Evolutionary conservation across 2,797 vertebrate genomes (phyloP).

Genomic region (Amphiprion clarkii): DNA sequence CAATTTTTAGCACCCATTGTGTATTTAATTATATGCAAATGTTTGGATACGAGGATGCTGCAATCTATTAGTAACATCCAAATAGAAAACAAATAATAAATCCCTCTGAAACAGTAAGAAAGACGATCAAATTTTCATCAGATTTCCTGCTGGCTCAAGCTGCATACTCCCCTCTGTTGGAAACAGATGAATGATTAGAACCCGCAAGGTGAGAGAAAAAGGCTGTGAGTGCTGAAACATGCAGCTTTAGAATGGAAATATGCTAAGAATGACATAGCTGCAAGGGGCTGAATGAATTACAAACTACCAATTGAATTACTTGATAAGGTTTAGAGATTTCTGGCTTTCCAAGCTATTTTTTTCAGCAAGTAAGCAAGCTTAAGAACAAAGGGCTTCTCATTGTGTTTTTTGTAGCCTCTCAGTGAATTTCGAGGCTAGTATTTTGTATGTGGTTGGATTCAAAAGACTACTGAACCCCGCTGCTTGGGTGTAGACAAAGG

Average conservation of each 20-base stretch:
- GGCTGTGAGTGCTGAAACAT: conserved; percentile 20
- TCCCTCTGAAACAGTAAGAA: conserved; percentile 8
- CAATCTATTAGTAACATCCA: conserved; percentile 3
- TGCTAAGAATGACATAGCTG: conserved; percentile 26
- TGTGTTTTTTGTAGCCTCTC: neutral
- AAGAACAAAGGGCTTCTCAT: neutral
- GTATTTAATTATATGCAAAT: neutral
- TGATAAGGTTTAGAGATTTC: conserved; percentile 7
- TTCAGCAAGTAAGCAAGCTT: conserved; percentile 6
- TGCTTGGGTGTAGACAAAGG: neutral
- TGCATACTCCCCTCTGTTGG: conserved; percentile 29
- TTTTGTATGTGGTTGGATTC: neutral
- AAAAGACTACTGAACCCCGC: neutral
- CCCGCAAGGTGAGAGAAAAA: conserved; percentile 51
- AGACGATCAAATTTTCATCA: conserved; percentile 9
- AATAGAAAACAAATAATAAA: conserved; percentile 3
- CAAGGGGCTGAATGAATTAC: conserved; percentile 46
- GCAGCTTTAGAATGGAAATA: conserved; percentile 15
- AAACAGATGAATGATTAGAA: conserved; percentile 57
- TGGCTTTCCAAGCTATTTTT: conserved; percentile 15
- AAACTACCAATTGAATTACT: conserved; percentile 34
- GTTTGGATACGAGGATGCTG: neutral
- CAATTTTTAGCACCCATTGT: conserved; percentile 15
- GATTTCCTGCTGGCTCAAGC: conserved; percentile 52
- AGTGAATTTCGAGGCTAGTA: neutral